These are phyloP conservation scores for Agrilus planipennis DNA, from an alignment of 1,140 invertebrate species.

Conservation along the genomic window DNA sequence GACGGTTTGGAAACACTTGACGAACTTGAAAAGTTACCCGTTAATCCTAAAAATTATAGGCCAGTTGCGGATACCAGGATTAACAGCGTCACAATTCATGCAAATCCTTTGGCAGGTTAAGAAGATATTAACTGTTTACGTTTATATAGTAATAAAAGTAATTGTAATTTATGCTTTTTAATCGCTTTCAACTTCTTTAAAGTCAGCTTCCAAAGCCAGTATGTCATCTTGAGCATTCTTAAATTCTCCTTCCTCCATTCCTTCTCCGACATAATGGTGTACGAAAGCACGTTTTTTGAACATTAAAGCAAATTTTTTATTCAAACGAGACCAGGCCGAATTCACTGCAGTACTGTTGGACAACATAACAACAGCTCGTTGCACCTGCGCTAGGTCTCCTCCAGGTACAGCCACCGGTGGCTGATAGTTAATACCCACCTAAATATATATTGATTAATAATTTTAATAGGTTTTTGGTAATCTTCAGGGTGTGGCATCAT, in stretches of 20 bases:
- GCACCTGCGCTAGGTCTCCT: conserved; percentile 54
- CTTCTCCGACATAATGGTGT: conserved; percentile 68
- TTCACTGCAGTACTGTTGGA: conserved; percentile 66
- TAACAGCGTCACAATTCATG: conserved; percentile 86
- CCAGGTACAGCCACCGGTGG: conserved; percentile 55
- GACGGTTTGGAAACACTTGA: conserved; percentile 95
- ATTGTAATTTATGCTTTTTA: no score
- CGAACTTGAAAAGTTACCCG: conserved; percentile 88
- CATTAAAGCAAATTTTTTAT: conserved; percentile 61
- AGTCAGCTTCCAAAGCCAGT: conserved; percentile 55
- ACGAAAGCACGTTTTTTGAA: conserved; percentile 62
- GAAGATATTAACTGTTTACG: no score
- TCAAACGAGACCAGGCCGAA: conserved; percentile 55
- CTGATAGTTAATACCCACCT: conserved; percentile 51
- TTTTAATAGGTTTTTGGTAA: not conserved
- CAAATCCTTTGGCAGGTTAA: conserved; percentile 82
- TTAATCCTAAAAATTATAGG: conserved; percentile 85
- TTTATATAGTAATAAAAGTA: no score
- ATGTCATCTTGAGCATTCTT: conserved; percentile 60
- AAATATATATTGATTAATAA: conserved; percentile 4
- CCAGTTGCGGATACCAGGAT: conserved; percentile 77
- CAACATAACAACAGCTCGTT: conserved; percentile 60
- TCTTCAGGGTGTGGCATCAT: not conserved
- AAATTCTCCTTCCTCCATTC: conserved; percentile 65
- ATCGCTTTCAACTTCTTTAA: conserved; percentile 41